Conservation (phyloP, 2,797 vertebrate genomes). For the Hydrocynus forskahlii region DNA sequence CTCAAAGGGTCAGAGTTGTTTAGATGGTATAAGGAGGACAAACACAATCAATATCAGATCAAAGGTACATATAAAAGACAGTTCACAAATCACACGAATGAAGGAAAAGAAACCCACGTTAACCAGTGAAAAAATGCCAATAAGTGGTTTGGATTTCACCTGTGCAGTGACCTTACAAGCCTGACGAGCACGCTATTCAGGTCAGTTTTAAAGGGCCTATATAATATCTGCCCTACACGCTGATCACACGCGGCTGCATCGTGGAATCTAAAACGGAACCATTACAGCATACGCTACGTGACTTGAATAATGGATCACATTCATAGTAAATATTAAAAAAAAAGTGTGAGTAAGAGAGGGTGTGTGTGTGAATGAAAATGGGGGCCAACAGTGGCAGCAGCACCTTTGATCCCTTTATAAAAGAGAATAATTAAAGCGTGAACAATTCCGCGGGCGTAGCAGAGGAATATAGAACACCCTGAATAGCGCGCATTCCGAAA, state of each 20-base stretch:
- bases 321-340: conserved; percentile 48
- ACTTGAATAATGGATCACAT: conserved; percentile 58
- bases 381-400: conserved; percentile 66
- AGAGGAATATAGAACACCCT: conserved; percentile 76
- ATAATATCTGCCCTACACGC: conserved; percentile 28
- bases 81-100: background rate
- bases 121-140: background rate
- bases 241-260: conserved; percentile 42
- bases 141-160: background rate
- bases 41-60: no score
- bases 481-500: conserved; percentile 57
- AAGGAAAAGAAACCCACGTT: background rate
- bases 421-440: conserved; percentile 84
- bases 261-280: conserved; percentile 50
- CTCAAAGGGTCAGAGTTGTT: no score
- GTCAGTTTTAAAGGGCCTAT: conserved; percentile 13
- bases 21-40: no score
- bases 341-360: conserved; percentile 9
- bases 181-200: background rate
- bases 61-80: no score
- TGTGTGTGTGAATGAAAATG: conserved; percentile 69
- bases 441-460: conserved; percentile 75
- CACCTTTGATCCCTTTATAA: conserved; percentile 84
- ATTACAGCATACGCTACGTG: conserved; percentile 43
- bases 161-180: background rate